Conservation (phyloP, 2,113 vertebrate genomes). For the Puntigrus tetrazona region DNA sequence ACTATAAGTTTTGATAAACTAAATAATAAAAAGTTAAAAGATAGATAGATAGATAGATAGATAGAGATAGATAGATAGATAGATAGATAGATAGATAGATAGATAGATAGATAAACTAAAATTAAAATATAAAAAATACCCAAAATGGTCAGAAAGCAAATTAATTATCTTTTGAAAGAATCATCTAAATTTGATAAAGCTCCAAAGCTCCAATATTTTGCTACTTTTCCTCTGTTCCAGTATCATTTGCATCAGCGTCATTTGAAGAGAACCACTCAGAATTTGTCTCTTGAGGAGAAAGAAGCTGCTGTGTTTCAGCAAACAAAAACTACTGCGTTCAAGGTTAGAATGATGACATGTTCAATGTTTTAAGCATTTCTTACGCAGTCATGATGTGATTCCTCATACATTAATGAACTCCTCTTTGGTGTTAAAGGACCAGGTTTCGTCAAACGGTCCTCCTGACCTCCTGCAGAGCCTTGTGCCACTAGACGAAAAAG, state of each 20-base stretch:
- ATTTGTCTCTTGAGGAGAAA: conserved; percentile 9
- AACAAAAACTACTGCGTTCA: conserved; percentile 33
- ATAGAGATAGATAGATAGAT: too few species aligned
- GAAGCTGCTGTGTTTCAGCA: conserved; percentile 9
- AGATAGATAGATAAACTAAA: neutral
- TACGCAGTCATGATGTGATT: neutral
- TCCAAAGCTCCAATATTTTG: neutral
- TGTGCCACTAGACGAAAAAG: conserved; percentile 10
- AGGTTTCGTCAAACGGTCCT: neutral
- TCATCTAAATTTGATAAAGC: neutral
- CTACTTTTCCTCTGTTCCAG: conserved; percentile 34
- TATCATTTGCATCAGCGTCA: conserved; percentile 53
- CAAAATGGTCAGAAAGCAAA: neutral
- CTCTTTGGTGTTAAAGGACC: neutral
- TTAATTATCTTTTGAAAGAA: neutral
- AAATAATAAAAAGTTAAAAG: too few species aligned
- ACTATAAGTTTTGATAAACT: neutral
- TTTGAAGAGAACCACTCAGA: conserved; percentile 35
- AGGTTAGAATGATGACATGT: conserved; percentile 46
- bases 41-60: too few species aligned
- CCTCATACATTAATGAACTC: neutral
- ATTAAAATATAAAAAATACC: neutral
- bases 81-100: too few species aligned
- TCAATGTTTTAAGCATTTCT: neutral
- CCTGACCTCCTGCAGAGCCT: conserved; percentile 40